A percentile compares a stretch with the other conserved stretches of the same genome.
phyloP scores from a whole-genome alignment of 2,888 invertebrate genomes.

The Griposia aprilina region DNA sequence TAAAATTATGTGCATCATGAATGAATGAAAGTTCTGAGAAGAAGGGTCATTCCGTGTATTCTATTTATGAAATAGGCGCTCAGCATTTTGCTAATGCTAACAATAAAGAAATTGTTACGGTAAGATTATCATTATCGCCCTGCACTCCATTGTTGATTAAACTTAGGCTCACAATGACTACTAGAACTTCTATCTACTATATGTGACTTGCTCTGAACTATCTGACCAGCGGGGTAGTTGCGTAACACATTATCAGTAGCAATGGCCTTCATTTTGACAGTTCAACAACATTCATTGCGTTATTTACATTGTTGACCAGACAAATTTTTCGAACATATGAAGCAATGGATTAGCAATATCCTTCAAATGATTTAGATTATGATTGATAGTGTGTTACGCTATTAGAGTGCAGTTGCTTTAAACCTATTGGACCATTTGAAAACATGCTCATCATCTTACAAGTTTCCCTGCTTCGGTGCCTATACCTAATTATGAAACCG shows the following conservation, averaged over 20 bases:
- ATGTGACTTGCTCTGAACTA: neutral
- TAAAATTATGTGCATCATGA: slow-evolving; percentile 34
- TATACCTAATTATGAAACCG: neutral
- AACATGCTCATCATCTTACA: neutral
- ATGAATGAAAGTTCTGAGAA: slow-evolving; percentile 34
- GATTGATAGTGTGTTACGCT: too few relatives aligned
- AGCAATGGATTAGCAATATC: too few relatives aligned
- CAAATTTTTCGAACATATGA: too few relatives aligned
- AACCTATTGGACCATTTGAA: neutral
- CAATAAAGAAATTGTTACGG: neutral
- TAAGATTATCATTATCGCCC: neutral
- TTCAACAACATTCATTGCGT: too few relatives aligned
- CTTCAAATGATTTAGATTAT: too few relatives aligned
- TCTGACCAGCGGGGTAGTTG: neutral
- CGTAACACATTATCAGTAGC: too few relatives aligned
- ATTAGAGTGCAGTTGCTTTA: neutral
- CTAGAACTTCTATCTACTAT: neutral
- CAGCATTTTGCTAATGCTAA: slow-evolving; percentile 7
- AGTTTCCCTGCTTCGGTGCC: neutral
- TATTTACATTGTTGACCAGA: too few relatives aligned
- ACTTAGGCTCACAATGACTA: neutral
- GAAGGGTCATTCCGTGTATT: slow-evolving; percentile 29
- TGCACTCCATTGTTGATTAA: too few relatives aligned
- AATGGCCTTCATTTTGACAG: too few relatives aligned
- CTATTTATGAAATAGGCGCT: slow-evolving; percentile 22